Conservation (phyloP, 2,888 invertebrate genomes). For the Apeira syringaria region DNA sequence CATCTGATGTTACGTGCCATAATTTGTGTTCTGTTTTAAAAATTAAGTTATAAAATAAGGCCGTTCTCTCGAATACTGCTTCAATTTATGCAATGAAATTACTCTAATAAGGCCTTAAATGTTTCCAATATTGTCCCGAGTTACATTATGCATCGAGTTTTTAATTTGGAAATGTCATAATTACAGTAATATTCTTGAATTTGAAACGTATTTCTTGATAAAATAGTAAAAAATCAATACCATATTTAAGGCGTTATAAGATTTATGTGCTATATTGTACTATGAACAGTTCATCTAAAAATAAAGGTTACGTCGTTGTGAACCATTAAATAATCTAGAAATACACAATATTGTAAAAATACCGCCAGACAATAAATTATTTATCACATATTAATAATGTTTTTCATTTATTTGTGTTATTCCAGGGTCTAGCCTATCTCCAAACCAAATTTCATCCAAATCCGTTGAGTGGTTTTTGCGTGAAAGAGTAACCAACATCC, state of each 20-base stretch:
- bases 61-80: slow-evolving; percentile 57
- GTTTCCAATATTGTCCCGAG: slow-evolving; percentile 4
- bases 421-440: too few relatives aligned
- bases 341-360: slow-evolving; percentile 81
- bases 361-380: slow-evolving; percentile 84
- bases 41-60: slow-evolving; percentile 19
- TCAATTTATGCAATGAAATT: slow-evolving; percentile 28
- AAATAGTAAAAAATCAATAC: too few relatives aligned
- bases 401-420: slow-evolving; percentile 31
- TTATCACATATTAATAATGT: slow-evolving; percentile 75
- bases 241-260: slow-evolving; percentile 16
- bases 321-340: slow-evolving; percentile 63
- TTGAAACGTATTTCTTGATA: too few relatives aligned
- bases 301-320: slow-evolving; percentile 31
- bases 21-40: slow-evolving; percentile 56
- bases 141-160: too few relatives aligned
- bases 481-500: too few relatives aligned
- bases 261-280: neutral
- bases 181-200: too few relatives aligned
- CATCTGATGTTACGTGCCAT: slow-evolving; percentile 80
- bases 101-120: slow-evolving; percentile 16
- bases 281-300: slow-evolving; percentile 30
- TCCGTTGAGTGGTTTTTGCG: too few relatives aligned
- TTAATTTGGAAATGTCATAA: too few relatives aligned
- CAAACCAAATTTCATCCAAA: too few relatives aligned